These are phyloP conservation scores for Melanostoma scalare DNA, from an alignment of 2,888 invertebrate genomes.

Conservation along the genomic window DNA sequence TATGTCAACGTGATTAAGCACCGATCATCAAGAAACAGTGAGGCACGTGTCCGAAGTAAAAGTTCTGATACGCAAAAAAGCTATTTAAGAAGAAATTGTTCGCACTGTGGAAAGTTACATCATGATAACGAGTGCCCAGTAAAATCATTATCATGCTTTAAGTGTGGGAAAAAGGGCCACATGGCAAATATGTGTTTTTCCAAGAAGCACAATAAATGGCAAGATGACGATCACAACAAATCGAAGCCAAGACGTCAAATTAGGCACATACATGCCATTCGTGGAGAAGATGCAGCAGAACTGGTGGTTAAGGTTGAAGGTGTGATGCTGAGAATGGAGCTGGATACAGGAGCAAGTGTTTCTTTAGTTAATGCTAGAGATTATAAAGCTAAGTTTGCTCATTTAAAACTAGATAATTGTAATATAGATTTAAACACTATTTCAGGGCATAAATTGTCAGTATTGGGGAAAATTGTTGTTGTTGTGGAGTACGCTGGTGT, in stretches of 20 bases:
- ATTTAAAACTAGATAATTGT: too few species aligned
- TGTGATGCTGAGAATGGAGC: background rate
- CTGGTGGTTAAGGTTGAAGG: constrained; percentile 2
- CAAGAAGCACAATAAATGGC: too few species aligned
- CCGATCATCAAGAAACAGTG: background rate
- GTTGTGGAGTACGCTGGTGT: too few species aligned
- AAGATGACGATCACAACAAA: background rate
- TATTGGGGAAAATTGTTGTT: too few species aligned
- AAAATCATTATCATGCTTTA: background rate
- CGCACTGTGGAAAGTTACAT: constrained; percentile 10
- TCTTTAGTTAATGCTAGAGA: too few species aligned
- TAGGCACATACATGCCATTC: background rate
- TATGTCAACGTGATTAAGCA: constrained; percentile 4
- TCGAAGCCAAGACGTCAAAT: background rate
- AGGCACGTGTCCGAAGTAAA: constrained; percentile 5
- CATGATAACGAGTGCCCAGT: constrained; percentile 8
- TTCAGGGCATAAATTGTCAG: too few species aligned
- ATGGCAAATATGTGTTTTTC: too few species aligned
- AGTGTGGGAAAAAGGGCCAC: too few species aligned
- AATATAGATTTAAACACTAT: too few species aligned
- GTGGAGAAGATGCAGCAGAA: constrained; percentile 9
- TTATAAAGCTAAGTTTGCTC: too few species aligned
- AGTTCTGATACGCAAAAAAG: constrained; percentile 10
- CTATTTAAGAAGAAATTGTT: constrained; percentile 70
- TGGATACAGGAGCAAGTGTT: constrained; percentile 15